Evolutionary conservation across 2,113 vertebrate species (phyloP).

Genomic region (Rana temporaria): DNA sequence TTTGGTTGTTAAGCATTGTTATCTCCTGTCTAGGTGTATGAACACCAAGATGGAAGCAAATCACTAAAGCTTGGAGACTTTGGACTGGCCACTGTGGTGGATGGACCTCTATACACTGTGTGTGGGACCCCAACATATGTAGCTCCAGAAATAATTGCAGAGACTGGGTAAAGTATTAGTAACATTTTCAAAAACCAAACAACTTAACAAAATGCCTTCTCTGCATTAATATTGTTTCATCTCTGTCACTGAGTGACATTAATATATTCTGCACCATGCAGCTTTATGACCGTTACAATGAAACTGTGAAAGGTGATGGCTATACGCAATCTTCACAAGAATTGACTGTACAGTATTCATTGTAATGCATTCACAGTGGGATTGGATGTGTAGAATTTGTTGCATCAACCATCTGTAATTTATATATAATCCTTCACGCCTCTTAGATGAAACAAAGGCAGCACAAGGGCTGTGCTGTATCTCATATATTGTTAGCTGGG

Average conservation of each 20-base stretch:
- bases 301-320: neutral
- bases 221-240: neutral
- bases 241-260: neutral
- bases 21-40: conserved; percentile 82
- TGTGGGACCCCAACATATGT: conserved; percentile 98
- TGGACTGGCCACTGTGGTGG: conserved; percentile 92
- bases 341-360: neutral
- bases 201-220: neutral
- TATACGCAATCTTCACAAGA: neutral
- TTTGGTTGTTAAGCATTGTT: neutral
- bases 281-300: neutral
- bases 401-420: neutral
- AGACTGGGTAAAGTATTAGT: conserved; percentile 83
- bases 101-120: conserved; percentile 90
- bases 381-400: neutral
- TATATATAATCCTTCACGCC: neutral
- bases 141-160: conserved; percentile 95
- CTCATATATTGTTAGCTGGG: too few species aligned
- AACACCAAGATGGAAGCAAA: conserved; percentile 93
- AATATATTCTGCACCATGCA: neutral
- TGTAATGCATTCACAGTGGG: neutral
- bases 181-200: too few species aligned
- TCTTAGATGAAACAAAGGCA: neutral
- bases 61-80: conserved; percentile 96
- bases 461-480: too few species aligned